These are phyloP conservation scores for Helogale parvula DNA, from an alignment of 2,113 vertebrate genomes.

Conservation along the genomic window DNA sequence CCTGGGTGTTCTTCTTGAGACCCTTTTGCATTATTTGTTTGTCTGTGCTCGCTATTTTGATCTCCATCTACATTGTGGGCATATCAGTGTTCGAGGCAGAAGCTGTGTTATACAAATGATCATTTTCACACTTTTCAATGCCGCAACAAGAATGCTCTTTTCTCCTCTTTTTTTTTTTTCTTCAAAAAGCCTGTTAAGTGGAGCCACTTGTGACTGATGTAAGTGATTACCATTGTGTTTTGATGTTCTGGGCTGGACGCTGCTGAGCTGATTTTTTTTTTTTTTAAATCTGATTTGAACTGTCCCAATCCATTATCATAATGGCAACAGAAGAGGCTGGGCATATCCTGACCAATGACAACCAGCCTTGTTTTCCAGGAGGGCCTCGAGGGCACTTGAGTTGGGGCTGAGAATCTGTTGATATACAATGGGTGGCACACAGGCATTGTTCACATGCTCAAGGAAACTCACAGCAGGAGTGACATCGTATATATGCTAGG, in stretches of 20 bases:
- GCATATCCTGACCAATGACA: neutral
- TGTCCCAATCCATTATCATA: neutral
- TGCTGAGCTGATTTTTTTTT: neutral
- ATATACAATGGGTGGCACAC: neutral
- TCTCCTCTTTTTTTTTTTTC: neutral
- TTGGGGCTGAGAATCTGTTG: neutral
- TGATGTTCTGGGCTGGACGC: neutral
- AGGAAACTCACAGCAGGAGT: neutral
- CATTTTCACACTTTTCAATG: conserved; percentile 56
- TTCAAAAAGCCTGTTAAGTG: conserved; percentile 41
- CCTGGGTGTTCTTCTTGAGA: conserved; percentile 62
- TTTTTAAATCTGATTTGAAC: neutral
- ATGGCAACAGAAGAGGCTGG: neutral
- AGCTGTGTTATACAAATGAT: conserved; percentile 47
- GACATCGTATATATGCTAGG: neutral
- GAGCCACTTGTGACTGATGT: conserved; percentile 16
- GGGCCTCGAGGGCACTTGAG: neutral
- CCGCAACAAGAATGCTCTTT: conserved; percentile 8
- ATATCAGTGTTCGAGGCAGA: conserved; percentile 1
- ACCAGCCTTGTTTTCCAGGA: neutral
- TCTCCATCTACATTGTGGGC: neutral
- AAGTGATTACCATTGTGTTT: conserved; percentile 2
- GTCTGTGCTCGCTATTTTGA: neutral
- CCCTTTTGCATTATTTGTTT: neutral
- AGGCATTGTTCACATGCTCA: neutral